phyloP scores from a whole-genome alignment of 1,140 invertebrate genomes.

The Drosophila elegans region DNA sequence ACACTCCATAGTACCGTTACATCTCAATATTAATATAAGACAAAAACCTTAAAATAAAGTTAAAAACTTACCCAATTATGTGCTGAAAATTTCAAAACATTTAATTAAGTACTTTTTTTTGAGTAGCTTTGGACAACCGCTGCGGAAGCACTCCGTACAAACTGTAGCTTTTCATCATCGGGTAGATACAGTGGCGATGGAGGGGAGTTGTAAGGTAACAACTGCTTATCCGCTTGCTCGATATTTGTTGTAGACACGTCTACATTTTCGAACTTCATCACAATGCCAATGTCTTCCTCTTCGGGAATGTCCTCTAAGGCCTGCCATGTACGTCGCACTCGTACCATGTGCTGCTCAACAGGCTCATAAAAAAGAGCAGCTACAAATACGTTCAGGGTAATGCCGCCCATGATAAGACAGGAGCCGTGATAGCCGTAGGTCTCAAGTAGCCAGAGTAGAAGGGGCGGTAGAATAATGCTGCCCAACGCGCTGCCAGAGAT shows the following conservation, averaged over 20 bases:
- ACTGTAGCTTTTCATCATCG: constrained; percentile 80
- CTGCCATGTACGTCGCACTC: constrained; percentile 85
- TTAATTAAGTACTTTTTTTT: too few relatives aligned
- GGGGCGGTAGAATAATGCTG: constrained; percentile 91
- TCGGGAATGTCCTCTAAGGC: constrained; percentile 77
- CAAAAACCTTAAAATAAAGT: too few relatives aligned
- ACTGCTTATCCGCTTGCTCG: constrained; percentile 53
- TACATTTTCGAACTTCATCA: constrained; percentile 81
- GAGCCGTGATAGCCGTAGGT: constrained; percentile 92
- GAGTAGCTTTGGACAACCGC: too few relatives aligned
- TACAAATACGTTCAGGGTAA: constrained; percentile 91
- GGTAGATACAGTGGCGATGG: constrained; percentile 66
- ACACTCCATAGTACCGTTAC: too few relatives aligned
- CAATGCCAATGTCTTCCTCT: constrained; percentile 83
- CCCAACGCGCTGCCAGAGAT: constrained; percentile 95
- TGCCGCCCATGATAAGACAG: constrained; percentile 92
- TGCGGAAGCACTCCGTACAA: constrained; percentile 86
- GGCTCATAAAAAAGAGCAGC: constrained; percentile 93
- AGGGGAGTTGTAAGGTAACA: constrained; percentile 66
- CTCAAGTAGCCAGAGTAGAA: constrained; percentile 89
- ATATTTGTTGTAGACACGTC: constrained; percentile 75
- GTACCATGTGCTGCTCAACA: constrained; percentile 91
- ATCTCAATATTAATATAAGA: too few relatives aligned
- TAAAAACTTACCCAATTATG: too few relatives aligned
- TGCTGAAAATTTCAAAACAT: too few relatives aligned